Evolutionary conservation across 2,888 invertebrate genomes (phyloP), one percentile per base, ranked within the genome.

Genomic region (Spilarctia lutea): DNA sequence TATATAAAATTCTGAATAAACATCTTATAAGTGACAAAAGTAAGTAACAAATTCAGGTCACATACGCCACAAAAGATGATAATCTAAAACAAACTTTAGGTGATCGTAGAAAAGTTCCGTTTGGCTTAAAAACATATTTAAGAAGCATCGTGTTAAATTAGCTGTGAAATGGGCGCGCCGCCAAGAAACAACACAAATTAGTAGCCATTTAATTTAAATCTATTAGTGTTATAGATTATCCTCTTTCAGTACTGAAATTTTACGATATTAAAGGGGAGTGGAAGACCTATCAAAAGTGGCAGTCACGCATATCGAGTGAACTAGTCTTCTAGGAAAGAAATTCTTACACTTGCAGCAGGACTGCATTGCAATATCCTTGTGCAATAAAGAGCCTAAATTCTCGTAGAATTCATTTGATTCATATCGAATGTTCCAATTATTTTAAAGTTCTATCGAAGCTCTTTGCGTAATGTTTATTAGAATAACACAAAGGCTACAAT

Each of bases 171-270:
- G 68, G 83, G 85, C 81, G 52, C 3, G n/a, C 30, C 78, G 85
- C 84, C 84, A 84, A 76, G 70, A 72, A 77, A 65, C 66, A 73
- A 75, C 74, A 74, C 72, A 79, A 76, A 75, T 30, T 20, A 24
- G 48, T 3, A 33, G 63, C 79, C 74, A 78, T 74, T 77, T 60
- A 74, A 72, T 45, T 8, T 75, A 68, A 76, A 11, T 71, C 81
- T 85, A 67, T 73, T 73, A 60, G 56, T 33, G 66, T 79, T 52
- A 30, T 27, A 72, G 27, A 52, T 45, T 75, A 63, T 52, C 65
- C 30, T 68, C 11, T 4, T 63, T 18, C 13, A 24, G 0, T 16
- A 16, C 39, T 20, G 16, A 71, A 67, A 68, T 79, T 20, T 24
- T 52, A 42, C 1, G 27, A 39, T 30, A n/a, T 18, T n/a, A 10